These are phyloP conservation scores for Morone chrysops DNA, from an alignment of 2,113 vertebrate genomes.

Conservation along the genomic window DNA sequence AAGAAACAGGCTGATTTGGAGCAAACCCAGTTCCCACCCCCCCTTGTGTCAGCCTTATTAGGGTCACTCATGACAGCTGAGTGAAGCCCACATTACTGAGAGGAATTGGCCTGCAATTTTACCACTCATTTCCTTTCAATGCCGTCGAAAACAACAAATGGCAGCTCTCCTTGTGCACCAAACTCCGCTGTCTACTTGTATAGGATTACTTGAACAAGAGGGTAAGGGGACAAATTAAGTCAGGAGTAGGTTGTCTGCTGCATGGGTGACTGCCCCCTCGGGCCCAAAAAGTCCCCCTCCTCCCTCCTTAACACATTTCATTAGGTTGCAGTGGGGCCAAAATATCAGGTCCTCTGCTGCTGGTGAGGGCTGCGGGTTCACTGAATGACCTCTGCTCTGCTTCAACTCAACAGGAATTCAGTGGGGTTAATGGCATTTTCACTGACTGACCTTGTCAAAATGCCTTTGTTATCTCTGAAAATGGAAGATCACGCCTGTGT, in stretches of 20 bases:
- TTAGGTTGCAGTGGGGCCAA: constrained; percentile 65
- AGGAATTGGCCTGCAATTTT: constrained; percentile 74
- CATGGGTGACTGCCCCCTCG: constrained; percentile 64
- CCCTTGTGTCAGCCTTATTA: constrained; percentile 73
- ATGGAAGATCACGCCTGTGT: constrained; percentile 29
- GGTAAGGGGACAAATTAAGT: constrained; percentile 67
- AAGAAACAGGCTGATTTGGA: constrained; percentile 43
- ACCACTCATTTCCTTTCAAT: constrained; percentile 75
- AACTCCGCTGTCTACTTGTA: constrained; percentile 45
- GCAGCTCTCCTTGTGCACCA: constrained; percentile 30
- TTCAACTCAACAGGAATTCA: constrained; percentile 64
- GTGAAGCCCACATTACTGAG: constrained; percentile 76
- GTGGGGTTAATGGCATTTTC: constrained; percentile 74
- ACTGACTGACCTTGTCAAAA: constrained; percentile 73
- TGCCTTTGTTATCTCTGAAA: constrained; percentile 63
- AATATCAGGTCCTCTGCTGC: constrained; percentile 67
- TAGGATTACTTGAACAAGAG: constrained; percentile 66
- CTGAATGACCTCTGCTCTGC: constrained; percentile 72
- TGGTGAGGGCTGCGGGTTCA: constrained; percentile 65
- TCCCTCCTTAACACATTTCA: constrained; percentile 72
- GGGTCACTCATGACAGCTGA: constrained; percentile 73
- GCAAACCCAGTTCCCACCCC: constrained; percentile 42
- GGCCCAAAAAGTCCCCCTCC: constrained; percentile 30
- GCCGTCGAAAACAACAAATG: constrained; percentile 70
- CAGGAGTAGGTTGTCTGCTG: constrained; percentile 55